Evolutionary conservation across 2,113 vertebrate species (phyloP).

Genomic region (Tenrec ecaudatus): DNA sequence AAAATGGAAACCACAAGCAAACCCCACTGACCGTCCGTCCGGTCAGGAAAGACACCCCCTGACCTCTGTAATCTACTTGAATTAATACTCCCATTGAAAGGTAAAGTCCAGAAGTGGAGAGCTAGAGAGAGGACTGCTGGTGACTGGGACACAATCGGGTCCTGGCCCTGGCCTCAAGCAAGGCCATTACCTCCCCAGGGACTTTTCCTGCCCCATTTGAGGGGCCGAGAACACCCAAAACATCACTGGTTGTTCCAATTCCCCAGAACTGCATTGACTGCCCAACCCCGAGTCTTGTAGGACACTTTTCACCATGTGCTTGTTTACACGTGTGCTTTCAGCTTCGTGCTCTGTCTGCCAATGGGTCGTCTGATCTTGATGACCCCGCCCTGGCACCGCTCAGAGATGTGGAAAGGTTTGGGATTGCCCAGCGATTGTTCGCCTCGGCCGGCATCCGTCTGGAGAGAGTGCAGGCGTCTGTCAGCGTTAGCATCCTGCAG

Average conservation of each 20-base stretch:
- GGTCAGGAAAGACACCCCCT: neutral
- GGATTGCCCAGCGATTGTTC: constrained; percentile 86
- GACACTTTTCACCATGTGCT: neutral
- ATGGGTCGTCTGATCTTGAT: constrained; percentile 79
- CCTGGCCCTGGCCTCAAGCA: neutral
- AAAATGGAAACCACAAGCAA: neutral
- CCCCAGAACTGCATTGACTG: neutral
- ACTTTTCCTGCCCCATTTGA: neutral
- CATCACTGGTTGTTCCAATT: neutral
- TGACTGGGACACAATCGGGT: neutral
- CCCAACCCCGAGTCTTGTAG: neutral
- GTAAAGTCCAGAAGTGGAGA: neutral
- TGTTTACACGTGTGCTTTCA: constrained; percentile 77
- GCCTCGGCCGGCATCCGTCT: constrained; percentile 85
- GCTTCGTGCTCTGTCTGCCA: constrained; percentile 85
- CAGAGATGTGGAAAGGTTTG: constrained; percentile 85
- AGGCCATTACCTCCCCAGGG: neutral
- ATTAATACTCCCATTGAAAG: neutral
- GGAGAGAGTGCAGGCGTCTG: constrained; percentile 82
- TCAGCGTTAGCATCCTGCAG: constrained; percentile 83
- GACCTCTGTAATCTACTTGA: neutral
- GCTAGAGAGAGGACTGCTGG: neutral
- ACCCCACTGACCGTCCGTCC: neutral
- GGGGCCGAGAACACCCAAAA: neutral
- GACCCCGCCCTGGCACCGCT: constrained; percentile 81